Evolutionary conservation across 2,797 vertebrate genomes (phyloP).

Genomic region (Setipinna tenuifilis): DNA sequence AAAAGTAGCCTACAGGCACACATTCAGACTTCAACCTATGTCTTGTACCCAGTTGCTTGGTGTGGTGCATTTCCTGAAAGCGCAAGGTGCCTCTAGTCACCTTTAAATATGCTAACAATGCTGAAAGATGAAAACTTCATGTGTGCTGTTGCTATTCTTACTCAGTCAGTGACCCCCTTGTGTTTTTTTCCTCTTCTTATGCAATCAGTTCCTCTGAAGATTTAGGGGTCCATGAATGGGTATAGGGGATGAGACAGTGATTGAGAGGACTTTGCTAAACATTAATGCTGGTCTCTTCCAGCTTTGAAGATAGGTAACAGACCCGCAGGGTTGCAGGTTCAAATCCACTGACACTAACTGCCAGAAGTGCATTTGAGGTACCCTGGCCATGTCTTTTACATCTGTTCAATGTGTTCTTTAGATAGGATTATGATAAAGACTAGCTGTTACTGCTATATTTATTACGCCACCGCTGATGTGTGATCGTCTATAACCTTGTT

Average conservation of each 20-base stretch:
- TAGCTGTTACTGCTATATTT: neutral
- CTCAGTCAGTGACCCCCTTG: too few species aligned
- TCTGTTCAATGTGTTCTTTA: neutral
- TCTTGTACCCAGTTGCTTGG: neutral
- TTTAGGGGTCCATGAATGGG: too few species aligned
- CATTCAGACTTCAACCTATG: neutral
- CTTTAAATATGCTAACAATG: neutral
- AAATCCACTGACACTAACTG: too few species aligned
- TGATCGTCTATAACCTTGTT: neutral
- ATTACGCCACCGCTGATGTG: neutral
- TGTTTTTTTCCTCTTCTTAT: too few species aligned
- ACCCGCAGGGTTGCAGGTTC: too few species aligned
- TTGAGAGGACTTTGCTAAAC: neutral
- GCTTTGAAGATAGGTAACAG: neutral
- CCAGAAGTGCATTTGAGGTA: too few species aligned
- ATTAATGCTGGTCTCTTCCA: neutral
- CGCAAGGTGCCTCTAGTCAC: neutral
- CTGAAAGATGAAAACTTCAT: neutral
- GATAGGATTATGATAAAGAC: neutral
- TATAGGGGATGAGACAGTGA: neutral
- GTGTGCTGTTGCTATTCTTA: neutral
- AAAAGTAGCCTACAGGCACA: neutral
- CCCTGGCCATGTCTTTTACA: too few species aligned
- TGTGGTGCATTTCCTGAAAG: neutral
- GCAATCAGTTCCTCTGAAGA: too few species aligned